Percentiles rank a stretch among this genome's conserved stretches.
Conservation (phyloP, 2,113 vertebrate genomes). For the Scopus umbretta region DNA sequence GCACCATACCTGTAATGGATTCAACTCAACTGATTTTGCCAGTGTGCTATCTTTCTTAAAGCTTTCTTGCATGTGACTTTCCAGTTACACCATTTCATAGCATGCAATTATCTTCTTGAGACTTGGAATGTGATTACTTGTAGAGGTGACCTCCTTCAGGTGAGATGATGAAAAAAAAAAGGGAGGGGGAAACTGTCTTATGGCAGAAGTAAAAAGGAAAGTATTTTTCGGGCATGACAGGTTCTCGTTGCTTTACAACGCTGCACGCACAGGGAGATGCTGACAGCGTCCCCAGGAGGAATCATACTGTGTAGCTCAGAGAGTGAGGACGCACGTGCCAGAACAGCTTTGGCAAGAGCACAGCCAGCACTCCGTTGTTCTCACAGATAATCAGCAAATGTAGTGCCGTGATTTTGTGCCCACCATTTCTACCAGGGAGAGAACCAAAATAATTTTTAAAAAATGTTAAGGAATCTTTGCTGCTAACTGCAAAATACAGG, state of each 20-base stretch:
- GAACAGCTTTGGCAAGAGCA: background rate
- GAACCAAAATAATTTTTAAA: background rate
- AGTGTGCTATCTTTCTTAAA: background rate
- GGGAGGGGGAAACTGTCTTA: background rate
- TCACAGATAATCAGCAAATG: background rate
- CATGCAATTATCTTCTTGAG: background rate
- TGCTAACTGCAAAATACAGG: background rate
- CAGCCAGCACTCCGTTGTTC: background rate
- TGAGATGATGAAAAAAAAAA: background rate
- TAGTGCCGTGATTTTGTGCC: background rate
- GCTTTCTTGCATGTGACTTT: background rate
- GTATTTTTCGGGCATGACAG: background rate
- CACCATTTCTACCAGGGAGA: background rate
- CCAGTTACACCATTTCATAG: background rate
- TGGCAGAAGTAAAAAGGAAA: background rate
- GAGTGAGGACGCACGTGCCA: background rate
- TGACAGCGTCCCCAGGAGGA: background rate
- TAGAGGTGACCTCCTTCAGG: background rate
- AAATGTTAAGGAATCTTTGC: background rate
- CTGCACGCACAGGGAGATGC: too few species aligned
- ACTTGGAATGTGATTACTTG: background rate
- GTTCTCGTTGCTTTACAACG: background rate
- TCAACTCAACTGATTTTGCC: background rate
- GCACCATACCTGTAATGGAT: background rate
- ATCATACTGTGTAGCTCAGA: background rate